A percentile compares a stretch with the other conserved stretches of the same genome.
phyloP scores from a whole-genome alignment of 2,113 vertebrate genomes.

The Elanus axillaris region DNA sequence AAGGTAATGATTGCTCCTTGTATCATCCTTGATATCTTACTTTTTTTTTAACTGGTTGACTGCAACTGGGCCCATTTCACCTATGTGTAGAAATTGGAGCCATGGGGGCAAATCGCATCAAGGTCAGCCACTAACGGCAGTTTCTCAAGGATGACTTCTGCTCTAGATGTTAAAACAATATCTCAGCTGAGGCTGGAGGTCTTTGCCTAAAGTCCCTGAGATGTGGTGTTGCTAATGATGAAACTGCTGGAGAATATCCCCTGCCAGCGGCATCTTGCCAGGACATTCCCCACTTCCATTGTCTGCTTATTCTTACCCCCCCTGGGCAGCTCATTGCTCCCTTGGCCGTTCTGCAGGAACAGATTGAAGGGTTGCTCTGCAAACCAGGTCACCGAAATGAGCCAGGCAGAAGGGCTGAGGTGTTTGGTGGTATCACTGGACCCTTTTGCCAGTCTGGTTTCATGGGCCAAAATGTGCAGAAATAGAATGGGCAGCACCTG shows the following conservation, averaged over 20 bases:
- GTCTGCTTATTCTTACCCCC: not conserved
- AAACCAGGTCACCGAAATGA: not conserved
- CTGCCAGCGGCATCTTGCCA: fast-evolving
- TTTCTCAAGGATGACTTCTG: not conserved
- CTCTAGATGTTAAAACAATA: not conserved
- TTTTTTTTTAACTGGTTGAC: not conserved
- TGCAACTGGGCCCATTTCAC: not conserved
- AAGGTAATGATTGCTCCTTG: not conserved
- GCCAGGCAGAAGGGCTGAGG: not conserved
- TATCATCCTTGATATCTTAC: not conserved
- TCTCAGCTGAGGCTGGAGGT: not conserved
- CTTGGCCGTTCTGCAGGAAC: not conserved
- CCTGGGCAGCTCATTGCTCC: not conserved
- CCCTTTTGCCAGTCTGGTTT: not conserved
- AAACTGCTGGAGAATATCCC: not conserved
- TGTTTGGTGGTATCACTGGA: not conserved
- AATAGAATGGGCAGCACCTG: not conserved
- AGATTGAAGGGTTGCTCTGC: not conserved
- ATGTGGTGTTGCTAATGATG: not conserved
- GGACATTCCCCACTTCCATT: not conserved
- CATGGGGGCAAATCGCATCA: not conserved
- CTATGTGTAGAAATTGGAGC: not conserved
- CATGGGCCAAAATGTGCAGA: not conserved
- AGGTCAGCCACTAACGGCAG: not conserved
- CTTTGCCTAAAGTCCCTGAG: not conserved